Base-by-base conservation (phyloP, 2,888 invertebrate genomes). In the Drosophila testacea region DNA sequence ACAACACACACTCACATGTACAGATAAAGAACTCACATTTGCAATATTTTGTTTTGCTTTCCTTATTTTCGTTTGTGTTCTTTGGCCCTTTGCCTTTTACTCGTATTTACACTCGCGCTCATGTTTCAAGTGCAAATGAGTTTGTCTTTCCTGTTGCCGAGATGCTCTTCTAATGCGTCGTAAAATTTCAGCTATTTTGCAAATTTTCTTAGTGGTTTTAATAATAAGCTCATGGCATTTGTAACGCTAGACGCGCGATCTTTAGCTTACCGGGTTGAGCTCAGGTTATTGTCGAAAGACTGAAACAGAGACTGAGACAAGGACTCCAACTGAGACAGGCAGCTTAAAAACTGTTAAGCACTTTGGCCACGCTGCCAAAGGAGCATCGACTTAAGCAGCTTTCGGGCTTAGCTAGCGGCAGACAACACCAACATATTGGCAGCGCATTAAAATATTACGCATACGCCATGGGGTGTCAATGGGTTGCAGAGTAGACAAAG, bases 191-290 rank as follows among this genome's bases (percentile, higher is more conserved):
- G 76, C 77, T 77, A 76, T 87, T 84, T 80, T 59, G 74, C 76
- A 88, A 89, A 87, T 82, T 86, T 88, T 76, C 83, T 87, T 88
- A 89, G 85, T 82, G 85, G 78, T 89, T 85, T 85, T 73, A 71
- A 82, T 83, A 81, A 81, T 79, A 83, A 89, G 77, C 84, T 73
- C 64, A 47, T 73, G 67, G 77, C 64, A 71, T 75, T 69, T 81
- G 80, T 81, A 77, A 80, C 55, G 73, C 66, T 78, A 80, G 83
- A 77, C 61, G 68, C 73, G 66, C 74, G 79, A 79, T 79, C 80
- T 80, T 70, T 70, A 57, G 67, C 79, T 65, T 66, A 47, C 32
- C 30, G 70, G 62, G 77, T 52, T 69, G 63, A 54, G 77, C 66
- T 67, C 79, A 67, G 77, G 79, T 69, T 66, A 52, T 47, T 48